These are phyloP conservation scores for Glareola pratincola DNA, from an alignment of 2,113 vertebrate genomes.

Conservation along the genomic window DNA sequence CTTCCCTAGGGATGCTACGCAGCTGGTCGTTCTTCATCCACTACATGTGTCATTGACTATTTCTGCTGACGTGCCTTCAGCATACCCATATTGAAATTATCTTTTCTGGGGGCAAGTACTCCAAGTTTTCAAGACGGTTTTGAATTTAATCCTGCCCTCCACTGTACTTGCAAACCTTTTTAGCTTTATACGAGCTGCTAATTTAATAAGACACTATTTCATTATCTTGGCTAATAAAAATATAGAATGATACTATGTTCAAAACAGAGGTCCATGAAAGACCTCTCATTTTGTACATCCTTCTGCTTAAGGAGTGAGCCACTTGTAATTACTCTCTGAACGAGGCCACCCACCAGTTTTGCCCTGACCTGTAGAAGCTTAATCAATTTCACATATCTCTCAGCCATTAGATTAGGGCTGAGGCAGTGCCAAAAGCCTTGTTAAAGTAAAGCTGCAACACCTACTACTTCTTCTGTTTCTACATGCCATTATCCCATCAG, in stretches of 20 bases:
- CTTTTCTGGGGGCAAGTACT: background rate
- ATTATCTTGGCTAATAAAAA: background rate
- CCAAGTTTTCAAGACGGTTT: background rate
- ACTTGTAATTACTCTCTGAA: background rate
- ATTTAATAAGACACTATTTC: background rate
- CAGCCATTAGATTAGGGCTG: background rate
- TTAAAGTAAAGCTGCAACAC: background rate
- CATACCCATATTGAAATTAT: background rate
- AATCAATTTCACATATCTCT: background rate
- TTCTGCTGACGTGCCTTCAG: background rate
- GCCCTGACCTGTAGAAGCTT: background rate
- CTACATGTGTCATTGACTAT: background rate
- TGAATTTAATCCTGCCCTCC: background rate
- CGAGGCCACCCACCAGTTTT: background rate
- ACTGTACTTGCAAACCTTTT: background rate
- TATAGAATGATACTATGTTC: background rate
- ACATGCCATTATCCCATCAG: background rate
- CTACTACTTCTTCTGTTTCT: background rate
- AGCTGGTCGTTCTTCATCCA: background rate
- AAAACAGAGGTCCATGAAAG: background rate
- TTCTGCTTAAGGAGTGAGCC: background rate
- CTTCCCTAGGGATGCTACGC: background rate
- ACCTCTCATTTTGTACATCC: background rate
- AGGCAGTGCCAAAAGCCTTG: background rate
- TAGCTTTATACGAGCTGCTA: background rate